Percentiles rank a stretch among this genome's conserved stretches.
phyloP scores from a whole-genome alignment of 2,113 vertebrate species.

The Rhinolophus sinicus region DNA sequence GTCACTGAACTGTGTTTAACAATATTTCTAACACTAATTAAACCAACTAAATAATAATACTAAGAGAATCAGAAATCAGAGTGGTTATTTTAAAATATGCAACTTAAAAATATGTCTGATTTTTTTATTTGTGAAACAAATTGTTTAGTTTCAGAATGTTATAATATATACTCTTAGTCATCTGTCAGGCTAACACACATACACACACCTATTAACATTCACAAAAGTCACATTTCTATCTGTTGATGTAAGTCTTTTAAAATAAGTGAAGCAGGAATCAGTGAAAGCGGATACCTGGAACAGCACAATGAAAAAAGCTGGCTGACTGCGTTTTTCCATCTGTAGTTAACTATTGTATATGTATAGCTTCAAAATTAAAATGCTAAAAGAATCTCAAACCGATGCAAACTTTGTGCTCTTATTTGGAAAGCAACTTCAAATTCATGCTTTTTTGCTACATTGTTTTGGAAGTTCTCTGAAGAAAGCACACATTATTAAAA shows the following conservation, averaged over 20 bases:
- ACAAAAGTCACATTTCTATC: not conserved
- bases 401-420: not conserved
- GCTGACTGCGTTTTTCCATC: not conserved
- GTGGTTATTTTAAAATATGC: not conserved
- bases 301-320: not conserved
- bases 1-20: not conserved
- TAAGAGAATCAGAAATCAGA: not conserved
- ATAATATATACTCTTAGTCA: not conserved
- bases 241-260: not conserved
- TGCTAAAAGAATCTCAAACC: slow-evolving; percentile 19
- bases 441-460: slow-evolving; percentile 36
- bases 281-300: not conserved
- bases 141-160: not conserved
- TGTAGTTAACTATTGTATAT: slow-evolving; percentile 28
- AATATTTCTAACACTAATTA: not conserved
- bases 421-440: slow-evolving; percentile 47
- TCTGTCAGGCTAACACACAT: not conserved
- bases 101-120: not conserved
- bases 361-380: slow-evolving; percentile 50
- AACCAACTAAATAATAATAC: not conserved
- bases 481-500: not conserved
- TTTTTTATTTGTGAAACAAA: not conserved
- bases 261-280: not conserved
- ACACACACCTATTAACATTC: not conserved
- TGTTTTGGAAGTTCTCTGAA: slow-evolving; percentile 55